Evolutionary conservation across 2,113 vertebrate species (phyloP).

Genomic region (Anguilla japonica): DNA sequence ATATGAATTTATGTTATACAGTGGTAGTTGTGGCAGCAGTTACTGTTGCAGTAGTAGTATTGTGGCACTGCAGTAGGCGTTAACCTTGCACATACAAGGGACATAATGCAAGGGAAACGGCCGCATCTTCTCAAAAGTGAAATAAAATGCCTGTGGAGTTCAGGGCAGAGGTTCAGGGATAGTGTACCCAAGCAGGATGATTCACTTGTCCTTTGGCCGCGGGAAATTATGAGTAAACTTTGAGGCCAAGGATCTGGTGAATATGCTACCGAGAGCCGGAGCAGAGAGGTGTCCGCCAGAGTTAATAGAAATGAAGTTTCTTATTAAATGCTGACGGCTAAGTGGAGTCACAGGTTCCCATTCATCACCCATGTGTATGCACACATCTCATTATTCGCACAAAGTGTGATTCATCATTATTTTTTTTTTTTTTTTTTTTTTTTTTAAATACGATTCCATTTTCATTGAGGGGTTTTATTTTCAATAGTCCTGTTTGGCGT

Average conservation of each 20-base stretch:
- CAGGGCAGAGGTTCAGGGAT: conserved; percentile 46
- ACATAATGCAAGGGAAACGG: background rate
- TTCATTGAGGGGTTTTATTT: no score
- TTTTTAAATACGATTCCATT: no score
- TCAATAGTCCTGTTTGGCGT: no score
- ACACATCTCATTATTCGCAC: background rate
- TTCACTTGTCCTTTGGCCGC: conserved; percentile 50
- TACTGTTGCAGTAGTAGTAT: conserved; percentile 14
- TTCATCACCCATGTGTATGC: background rate
- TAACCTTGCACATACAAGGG: background rate
- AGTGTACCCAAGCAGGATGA: conserved; percentile 53
- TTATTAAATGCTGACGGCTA: background rate
- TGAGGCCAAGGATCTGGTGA: conserved; percentile 48
- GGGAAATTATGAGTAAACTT: conserved; percentile 49
- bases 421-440: no score
- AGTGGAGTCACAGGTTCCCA: background rate
- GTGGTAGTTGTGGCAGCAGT: conserved; percentile 33
- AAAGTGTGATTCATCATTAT: background rate
- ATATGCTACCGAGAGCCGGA: background rate
- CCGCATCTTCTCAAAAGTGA: conserved; percentile 16
- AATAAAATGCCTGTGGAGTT: conserved; percentile 45
- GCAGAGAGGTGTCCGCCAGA: background rate
- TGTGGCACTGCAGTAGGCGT: background rate
- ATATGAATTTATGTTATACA: background rate
- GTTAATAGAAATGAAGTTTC: background rate